Base-by-base conservation (phyloP, 2,888 invertebrate genomes). In the Oligia fasciuncula region DNA sequence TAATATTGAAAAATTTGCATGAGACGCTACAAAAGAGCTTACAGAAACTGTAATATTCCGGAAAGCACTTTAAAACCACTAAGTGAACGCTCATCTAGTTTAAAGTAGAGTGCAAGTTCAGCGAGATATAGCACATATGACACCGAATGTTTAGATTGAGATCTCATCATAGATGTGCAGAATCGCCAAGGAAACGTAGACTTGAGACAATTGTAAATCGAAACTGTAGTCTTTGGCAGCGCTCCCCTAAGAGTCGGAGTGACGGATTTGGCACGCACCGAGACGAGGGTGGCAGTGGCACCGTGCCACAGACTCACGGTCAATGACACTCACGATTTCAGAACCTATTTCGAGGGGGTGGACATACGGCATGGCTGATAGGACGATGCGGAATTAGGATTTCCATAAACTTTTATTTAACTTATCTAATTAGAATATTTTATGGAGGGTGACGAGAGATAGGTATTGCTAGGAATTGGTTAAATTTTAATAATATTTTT, bases 311-410 rank as follows among this genome's bases (percentile, higher is more conserved):
- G 60, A 71, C 86, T 82, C 90, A 89, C 88, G 92, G 92, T 93
- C 93, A 92, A 90, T 91, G 92, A 93, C 92, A 91, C 90, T 90
- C 81, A 81, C 85, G 80, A 88, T 87, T 90, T 88, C 81, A 85
- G 77, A 85, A 85, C 82, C 54, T 78, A 77, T 79, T 83, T 69
- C 51, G 66, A 86, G 70, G 77, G 85, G 60, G 46, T 71, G 84
- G 73, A 77, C 78, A 75, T 80, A 75, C 62, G 65, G 76, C 63
- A 54, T 40, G 54, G 49, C 71, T 74, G 81, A 83, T 83, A 80
- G 67, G 29, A 67, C 60, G 40, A 75, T 79, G 77, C 72, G 63
- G 73, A 63, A 66, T 69, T 66, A 63, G 51, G 40, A 69, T 43
- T 70, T 40, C 40, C 57, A 14, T 35, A 54, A 70, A 70, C 70